Conservation (phyloP, 2,888 invertebrate genomes). For the Conops quadrifasciatus region DNA sequence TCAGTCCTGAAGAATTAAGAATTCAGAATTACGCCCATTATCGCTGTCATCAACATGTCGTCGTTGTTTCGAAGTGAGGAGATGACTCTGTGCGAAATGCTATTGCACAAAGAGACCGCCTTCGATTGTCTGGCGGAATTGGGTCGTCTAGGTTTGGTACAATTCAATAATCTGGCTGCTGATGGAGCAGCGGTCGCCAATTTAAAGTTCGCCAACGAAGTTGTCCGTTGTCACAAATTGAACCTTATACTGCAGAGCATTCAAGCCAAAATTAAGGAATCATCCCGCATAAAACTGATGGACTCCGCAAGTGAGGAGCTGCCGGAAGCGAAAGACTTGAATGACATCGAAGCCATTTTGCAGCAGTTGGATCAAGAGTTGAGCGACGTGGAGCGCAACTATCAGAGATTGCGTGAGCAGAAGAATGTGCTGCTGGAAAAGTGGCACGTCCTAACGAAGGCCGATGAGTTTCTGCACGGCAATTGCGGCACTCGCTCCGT, state of each 20-base stretch:
- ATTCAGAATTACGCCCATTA: not conserved
- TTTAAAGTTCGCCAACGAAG: slow-evolving; percentile 46
- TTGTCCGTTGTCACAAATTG: slow-evolving; percentile 51
- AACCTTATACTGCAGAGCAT: slow-evolving; percentile 48
- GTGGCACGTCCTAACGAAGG: slow-evolving; percentile 48
- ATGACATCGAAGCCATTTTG: slow-evolving; percentile 45
- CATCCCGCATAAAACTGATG: slow-evolving; percentile 40
- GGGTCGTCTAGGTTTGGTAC: slow-evolving; percentile 50
- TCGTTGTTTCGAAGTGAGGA: slow-evolving; percentile 55
- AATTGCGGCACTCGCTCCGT: slow-evolving; percentile 40
- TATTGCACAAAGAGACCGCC: slow-evolving; percentile 52
- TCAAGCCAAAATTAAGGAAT: slow-evolving; percentile 43
- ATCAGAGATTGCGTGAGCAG: slow-evolving; percentile 42
- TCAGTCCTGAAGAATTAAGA: too few species aligned
- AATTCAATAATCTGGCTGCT: slow-evolving; percentile 45
- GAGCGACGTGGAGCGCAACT: slow-evolving; percentile 46
- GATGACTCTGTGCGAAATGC: slow-evolving; percentile 52
- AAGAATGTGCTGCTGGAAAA: slow-evolving; percentile 47
- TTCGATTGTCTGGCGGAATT: slow-evolving; percentile 52
- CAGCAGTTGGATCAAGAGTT: slow-evolving; percentile 46
- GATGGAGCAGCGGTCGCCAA: slow-evolving; percentile 45
- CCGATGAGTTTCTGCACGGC: slow-evolving; percentile 47
- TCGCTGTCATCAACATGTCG: not conserved
- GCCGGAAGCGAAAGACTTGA: slow-evolving; percentile 46
- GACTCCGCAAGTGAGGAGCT: slow-evolving; percentile 42